Percentiles rank a stretch among this genome's conserved stretches.
phyloP scores from a whole-genome alignment of 2,888 invertebrate genomes.

The Pyrrhosoma nymphula region DNA sequence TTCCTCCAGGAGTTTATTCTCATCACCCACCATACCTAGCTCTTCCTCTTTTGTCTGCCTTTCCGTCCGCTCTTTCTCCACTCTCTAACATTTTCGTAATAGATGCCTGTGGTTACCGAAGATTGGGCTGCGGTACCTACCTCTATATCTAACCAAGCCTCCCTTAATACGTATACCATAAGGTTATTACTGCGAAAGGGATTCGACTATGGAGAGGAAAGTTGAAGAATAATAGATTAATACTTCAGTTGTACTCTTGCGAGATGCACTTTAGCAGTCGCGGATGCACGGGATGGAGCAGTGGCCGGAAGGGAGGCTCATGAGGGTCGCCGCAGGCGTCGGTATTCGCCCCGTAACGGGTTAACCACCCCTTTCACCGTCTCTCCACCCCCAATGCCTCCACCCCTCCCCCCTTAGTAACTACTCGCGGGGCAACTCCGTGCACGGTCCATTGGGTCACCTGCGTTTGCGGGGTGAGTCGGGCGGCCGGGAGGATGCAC shows the following conservation, averaged over 20 bases:
- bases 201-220: too few species aligned
- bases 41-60: too few species aligned
- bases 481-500: background rate
- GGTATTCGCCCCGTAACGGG: background rate
- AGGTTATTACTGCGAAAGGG: too few species aligned
- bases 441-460: slow-evolving; percentile 45
- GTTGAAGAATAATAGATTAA: too few species aligned
- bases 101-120: too few species aligned
- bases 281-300: background rate
- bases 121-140: too few species aligned
- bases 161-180: too few species aligned
- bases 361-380: slow-evolving; percentile 31
- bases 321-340: background rate
- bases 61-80: too few species aligned
- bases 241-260: background rate
- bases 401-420: background rate
- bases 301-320: background rate
- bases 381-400: background rate
- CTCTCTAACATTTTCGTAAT: too few species aligned
- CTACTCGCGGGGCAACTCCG: background rate
- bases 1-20: too few species aligned
- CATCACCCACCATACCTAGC: too few species aligned
- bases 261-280: background rate
- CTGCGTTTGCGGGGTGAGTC: background rate
- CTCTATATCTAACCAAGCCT: too few species aligned